Percentiles rank a stretch among this genome's conserved stretches.
Conservation (phyloP, 2,113 vertebrate species). For the Sorex araneus region DNA sequence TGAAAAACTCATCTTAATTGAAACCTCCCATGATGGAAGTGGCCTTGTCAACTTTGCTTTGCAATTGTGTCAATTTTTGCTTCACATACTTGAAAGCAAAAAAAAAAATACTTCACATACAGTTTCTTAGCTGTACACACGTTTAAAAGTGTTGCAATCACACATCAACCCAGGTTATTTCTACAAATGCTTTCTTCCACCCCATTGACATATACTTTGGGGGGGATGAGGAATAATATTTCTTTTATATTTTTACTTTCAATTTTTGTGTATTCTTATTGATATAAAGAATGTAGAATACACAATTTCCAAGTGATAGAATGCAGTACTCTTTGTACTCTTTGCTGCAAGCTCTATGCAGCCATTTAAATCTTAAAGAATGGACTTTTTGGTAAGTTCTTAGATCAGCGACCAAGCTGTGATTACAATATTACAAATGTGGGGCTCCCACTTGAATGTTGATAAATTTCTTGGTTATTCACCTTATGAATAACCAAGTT, state of each 20-base stretch:
- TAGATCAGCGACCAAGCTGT: too few relatives aligned
- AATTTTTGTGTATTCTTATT: background rate
- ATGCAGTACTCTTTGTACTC: too few relatives aligned
- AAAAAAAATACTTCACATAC: too few relatives aligned
- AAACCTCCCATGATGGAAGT: background rate
- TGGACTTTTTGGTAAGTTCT: too few relatives aligned
- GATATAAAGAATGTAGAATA: background rate
- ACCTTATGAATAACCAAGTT: too few relatives aligned
- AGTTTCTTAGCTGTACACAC: background rate
- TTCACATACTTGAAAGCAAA: constrained; percentile 10
- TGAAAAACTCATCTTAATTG: background rate
- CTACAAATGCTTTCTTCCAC: background rate
- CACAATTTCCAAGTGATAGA: too few relatives aligned
- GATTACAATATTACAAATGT: too few relatives aligned
- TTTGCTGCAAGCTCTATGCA: too few relatives aligned
- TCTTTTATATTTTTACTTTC: constrained; percentile 21
- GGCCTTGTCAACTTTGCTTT: background rate
- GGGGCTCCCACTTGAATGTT: too few relatives aligned
- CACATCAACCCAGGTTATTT: background rate
- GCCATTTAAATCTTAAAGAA: too few relatives aligned
- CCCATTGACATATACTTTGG: background rate
- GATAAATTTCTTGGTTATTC: too few relatives aligned
- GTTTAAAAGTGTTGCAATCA: background rate
- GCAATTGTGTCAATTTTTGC: background rate
- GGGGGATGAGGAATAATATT: background rate